Evolutionary conservation across 2,888 invertebrate species (phyloP), one percentile per base, ranked within the genome.

Genomic region (Diaprepes abbreviatus): DNA sequence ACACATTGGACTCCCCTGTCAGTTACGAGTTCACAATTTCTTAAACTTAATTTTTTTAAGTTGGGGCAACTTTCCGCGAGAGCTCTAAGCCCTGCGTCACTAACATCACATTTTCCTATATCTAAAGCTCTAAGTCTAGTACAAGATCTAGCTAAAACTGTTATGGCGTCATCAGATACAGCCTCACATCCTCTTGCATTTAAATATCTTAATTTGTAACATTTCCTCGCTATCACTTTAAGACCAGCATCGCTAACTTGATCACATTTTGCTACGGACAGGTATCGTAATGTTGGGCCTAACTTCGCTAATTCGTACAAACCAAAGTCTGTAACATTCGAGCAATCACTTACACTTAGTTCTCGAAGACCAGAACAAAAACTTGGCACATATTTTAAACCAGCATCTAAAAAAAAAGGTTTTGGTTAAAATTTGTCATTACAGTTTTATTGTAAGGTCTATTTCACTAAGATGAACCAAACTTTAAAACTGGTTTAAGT

Each of bases 111-210:
- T 81, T 96, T 96, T 5, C 97, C 96, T 54, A 96, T 90, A 81
- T 97, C 97, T 6, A 97, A 85, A 0, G 96, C 96, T 59, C 95
- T 87, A 28, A 97, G 85, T 43, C 96, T 88, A 0, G 94, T 93
- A 81, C 96, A 96, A 9, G 93, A 93, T 68, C 93, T 87, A 0
- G 95, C 95, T 70, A 97, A 86, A 0, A 94, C 92, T 55, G 94
- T 93, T 74, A 96, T 91, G 5, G 95, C 94, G 79, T 94, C 95
- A 81, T 97, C 97, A n/a, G 95, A 95, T 1, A 97, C 91, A 0
- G 95, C 96, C 75, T 96, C 96, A 80, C 96, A 97, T 5, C 96
- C 96, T 48, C 97, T 88, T 0, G 95, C 93, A 84, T 97, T 97
- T 64, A 97, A 87, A 83, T 97, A 97, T 19, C 94, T 87, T 57